A percentile compares a stretch with the other conserved stretches of the same genome.
phyloP scores from a whole-genome alignment of 2,888 invertebrate species.

The Nomada ferruginata region DNA sequence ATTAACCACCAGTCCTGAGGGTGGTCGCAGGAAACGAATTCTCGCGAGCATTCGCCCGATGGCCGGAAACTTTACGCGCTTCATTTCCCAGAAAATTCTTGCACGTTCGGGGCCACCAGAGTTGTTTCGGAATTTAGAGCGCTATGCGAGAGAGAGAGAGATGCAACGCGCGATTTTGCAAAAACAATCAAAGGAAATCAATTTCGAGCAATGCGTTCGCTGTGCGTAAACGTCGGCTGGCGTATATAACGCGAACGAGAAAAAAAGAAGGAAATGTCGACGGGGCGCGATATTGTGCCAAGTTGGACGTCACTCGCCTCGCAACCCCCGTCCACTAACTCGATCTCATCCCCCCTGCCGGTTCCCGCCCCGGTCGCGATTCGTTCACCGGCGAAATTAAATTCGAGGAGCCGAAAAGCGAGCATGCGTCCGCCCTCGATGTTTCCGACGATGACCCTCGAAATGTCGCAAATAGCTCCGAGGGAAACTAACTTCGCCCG shows the following conservation, averaged over 20 bases:
- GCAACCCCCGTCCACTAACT: not conserved
- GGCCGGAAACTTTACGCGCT: not conserved
- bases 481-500: not conserved
- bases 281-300: constrained; percentile 1
- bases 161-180: too few species aligned
- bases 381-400: constrained; percentile 19
- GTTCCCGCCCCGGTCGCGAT: not conserved
- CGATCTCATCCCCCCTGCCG: too few species aligned
- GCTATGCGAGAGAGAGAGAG: too few species aligned
- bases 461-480: constrained; percentile 29
- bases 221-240: not conserved
- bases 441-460: constrained; percentile 19
- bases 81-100: constrained; percentile 6
- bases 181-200: not conserved
- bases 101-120: not conserved
- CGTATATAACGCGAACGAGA: too few species aligned
- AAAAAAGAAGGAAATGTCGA: not conserved
- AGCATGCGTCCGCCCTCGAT: not conserved
- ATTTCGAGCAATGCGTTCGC: not conserved
- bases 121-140: constrained; percentile 3
- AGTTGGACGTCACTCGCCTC: not conserved
- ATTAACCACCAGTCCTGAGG: not conserved
- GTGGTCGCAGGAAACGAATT: not conserved
- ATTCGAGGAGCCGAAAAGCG: constrained; percentile 37
- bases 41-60: not conserved